A percentile compares a stretch with the other conserved stretches of the same genome.
Conservation (phyloP, 2,113 vertebrate genomes). For the Pipa parva region DNA sequence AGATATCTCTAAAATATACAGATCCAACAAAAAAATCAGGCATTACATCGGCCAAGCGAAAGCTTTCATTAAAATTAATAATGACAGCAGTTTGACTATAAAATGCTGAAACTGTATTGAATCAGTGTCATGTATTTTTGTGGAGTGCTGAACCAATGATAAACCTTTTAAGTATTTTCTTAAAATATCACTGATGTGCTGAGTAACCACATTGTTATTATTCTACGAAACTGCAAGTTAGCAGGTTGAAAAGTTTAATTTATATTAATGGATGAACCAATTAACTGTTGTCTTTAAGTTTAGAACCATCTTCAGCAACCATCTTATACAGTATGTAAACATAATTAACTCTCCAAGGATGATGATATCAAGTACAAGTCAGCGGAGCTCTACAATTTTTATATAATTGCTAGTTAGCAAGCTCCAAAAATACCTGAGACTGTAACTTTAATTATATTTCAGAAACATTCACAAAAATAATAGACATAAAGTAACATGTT, state of each 20-base stretch:
- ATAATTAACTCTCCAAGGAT: too few relatives aligned
- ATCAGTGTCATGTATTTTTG: neutral
- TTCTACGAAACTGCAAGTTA: neutral
- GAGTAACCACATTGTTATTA: neutral
- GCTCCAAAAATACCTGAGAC: too few relatives aligned
- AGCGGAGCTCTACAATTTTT: too few relatives aligned
- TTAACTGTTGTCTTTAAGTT: too few relatives aligned
- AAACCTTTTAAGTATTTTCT: neutral
- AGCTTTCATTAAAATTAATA: slow-evolving; percentile 11
- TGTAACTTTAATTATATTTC: too few relatives aligned
- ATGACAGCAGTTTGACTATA: neutral
- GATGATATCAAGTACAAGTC: too few relatives aligned
- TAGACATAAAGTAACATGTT: too few relatives aligned
- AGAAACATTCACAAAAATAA: too few relatives aligned
- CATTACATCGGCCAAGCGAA: neutral
- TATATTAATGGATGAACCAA: neutral
- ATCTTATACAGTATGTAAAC: too few relatives aligned
- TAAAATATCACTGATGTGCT: neutral
- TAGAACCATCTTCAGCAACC: too few relatives aligned
- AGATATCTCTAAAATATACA: slow-evolving; percentile 9
- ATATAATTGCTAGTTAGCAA: too few relatives aligned
- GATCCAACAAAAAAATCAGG: neutral
- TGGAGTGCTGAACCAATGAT: neutral
- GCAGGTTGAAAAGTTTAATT: neutral
- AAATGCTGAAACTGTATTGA: neutral